These are phyloP conservation scores for Holothuria leucospilota DNA, from an alignment of 53 echinoderm and acorn worm species.

Conservation along the genomic window DNA sequence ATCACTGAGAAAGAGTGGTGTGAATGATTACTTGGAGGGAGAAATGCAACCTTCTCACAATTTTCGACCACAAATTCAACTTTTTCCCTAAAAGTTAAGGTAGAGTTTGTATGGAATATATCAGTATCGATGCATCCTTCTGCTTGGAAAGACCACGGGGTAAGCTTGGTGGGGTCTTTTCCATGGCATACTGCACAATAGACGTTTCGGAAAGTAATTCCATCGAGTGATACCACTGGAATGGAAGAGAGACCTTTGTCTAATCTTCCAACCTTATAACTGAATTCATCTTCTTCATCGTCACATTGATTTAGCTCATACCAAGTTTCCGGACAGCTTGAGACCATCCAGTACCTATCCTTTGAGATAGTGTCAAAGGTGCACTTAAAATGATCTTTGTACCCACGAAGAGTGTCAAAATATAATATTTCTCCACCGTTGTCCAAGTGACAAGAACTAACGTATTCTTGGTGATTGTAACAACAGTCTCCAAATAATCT, in stretches of 20 bases:
- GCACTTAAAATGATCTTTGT: neutral
- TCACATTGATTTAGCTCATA: neutral
- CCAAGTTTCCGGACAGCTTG: constrained; percentile 12
- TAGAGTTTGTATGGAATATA: no score
- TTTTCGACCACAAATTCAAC: no score
- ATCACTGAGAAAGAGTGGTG: no score
- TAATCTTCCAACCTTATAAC: no score
- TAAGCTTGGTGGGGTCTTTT: no score
- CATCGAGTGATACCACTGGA: neutral
- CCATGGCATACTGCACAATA: no score
- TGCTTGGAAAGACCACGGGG: no score
- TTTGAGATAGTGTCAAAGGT: neutral
- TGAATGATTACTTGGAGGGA: no score
- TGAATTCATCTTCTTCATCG: neutral
- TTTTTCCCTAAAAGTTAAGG: no score
- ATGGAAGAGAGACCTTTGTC: neutral
- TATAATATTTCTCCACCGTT: no score
- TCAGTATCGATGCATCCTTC: no score
- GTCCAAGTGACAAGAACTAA: neutral
- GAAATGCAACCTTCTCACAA: no score
- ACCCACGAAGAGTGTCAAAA: neutral
- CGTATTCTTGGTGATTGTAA: neutral
- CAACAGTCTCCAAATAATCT: constrained; percentile 15
- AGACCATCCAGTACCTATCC: neutral
- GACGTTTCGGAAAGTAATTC: neutral